A percentile compares a stretch with the other conserved stretches of the same genome.
Evolutionary conservation across 2,888 invertebrate species (phyloP).

Genomic region (Tachina grossa): DNA sequence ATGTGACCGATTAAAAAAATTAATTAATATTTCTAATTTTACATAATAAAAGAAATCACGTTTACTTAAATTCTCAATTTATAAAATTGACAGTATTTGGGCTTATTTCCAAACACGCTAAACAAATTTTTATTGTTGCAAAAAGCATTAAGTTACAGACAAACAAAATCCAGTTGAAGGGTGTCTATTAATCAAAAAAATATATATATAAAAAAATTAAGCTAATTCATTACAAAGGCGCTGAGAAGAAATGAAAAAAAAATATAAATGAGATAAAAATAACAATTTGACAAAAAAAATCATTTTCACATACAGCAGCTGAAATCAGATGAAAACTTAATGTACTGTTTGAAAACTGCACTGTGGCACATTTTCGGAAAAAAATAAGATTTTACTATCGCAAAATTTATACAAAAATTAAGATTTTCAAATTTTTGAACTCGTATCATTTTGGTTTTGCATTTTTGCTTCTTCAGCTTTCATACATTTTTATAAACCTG

Average conservation of each 20-base stretch:
- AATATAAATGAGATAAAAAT: not conserved
- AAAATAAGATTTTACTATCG: too few relatives aligned
- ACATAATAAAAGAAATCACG: too few relatives aligned
- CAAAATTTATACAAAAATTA: too few relatives aligned
- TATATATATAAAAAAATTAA: not conserved
- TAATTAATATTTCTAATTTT: too few relatives aligned
- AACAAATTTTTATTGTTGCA: not conserved
- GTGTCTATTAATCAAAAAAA: constrained; percentile 35
- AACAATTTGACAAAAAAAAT: not conserved
- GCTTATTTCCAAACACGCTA: not conserved
- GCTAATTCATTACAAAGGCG: not conserved
- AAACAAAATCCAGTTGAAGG: not conserved
- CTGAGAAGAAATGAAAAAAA: constrained; percentile 7
- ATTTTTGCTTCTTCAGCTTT: too few relatives aligned
- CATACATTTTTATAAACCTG: too few relatives aligned
- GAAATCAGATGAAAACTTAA: not conserved
- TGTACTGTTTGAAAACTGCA: not conserved
- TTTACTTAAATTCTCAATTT: too few relatives aligned
- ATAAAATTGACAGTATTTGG: too few relatives aligned
- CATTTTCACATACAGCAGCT: not conserved
- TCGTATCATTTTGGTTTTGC: too few relatives aligned
- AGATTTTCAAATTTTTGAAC: too few relatives aligned
- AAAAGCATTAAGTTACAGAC: not conserved
- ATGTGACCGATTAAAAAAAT: too few relatives aligned
- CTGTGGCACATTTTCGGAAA: too few relatives aligned